Conservation (phyloP, 2,797 vertebrate species). For the Monodelphis domestica region DNA sequence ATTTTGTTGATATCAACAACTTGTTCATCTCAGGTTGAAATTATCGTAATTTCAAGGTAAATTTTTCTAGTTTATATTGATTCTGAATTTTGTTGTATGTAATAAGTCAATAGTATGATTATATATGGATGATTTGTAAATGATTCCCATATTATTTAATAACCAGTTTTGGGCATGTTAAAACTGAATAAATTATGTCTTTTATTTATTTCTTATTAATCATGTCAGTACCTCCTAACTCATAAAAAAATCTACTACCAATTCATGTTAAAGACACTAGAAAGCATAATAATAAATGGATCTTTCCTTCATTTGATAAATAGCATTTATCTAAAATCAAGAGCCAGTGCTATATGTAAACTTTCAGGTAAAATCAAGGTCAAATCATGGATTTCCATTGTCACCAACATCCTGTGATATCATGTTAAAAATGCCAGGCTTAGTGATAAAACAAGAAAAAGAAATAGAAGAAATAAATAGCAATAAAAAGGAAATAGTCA, state of each 20-base stretch:
- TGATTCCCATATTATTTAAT: no score
- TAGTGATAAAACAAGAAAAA: background rate
- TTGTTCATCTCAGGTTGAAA: background rate
- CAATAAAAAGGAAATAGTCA: background rate
- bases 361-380: background rate
- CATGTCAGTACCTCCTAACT: no score
- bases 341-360: background rate
- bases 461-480: background rate
- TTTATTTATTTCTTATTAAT: no score
- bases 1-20: background rate
- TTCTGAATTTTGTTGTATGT: background rate
- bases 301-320: background rate
- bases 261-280: background rate
- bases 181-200: no score
- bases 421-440: background rate
- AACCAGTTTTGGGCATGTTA: no score
- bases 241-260: background rate
- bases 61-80: background rate
- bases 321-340: background rate
- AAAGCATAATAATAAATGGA: background rate
- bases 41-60: background rate
- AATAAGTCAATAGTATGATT: background rate
- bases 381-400: background rate
- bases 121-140: background rate
- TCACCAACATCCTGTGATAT: background rate